Conservation (phyloP, 2,888 invertebrate species). For the Sialis lutaria region DNA sequence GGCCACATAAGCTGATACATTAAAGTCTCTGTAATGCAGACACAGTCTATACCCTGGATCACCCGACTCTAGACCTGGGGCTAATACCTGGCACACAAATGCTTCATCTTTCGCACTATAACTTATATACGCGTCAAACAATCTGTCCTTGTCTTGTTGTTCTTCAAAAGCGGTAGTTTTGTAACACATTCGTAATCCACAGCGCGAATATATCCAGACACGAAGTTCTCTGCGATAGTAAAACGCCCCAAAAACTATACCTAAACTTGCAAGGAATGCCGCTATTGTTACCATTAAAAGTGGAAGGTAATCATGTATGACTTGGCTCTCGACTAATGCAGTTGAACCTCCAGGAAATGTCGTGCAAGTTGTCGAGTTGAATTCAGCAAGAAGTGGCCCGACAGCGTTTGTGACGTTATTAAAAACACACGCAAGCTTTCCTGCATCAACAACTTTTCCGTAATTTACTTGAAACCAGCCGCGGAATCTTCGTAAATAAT, state of each 20-base stretch:
- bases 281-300: slow-evolving; percentile 60
- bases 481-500: slow-evolving; percentile 61
- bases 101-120: slow-evolving; percentile 88
- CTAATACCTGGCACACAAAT: slow-evolving; percentile 77
- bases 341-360: slow-evolving; percentile 53
- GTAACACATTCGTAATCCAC: slow-evolving; percentile 73
- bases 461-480: slow-evolving; percentile 62
- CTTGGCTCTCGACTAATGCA: slow-evolving; percentile 53
- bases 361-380: slow-evolving; percentile 62
- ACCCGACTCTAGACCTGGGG: slow-evolving; percentile 68
- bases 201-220: slow-evolving; percentile 74
- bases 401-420: slow-evolving; percentile 53
- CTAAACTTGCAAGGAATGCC: slow-evolving; percentile 59
- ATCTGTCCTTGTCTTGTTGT: slow-evolving; percentile 64
- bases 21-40: slow-evolving; percentile 81
- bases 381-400: slow-evolving; percentile 55
- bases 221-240: slow-evolving; percentile 66
- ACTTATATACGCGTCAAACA: slow-evolving; percentile 90
- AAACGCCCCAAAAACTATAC: slow-evolving; percentile 58
- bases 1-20: slow-evolving; percentile 72
- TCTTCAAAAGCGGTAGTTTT: slow-evolving; percentile 66
- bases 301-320: slow-evolving; percentile 69
- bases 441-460: slow-evolving; percentile 65
- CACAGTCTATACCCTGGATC: slow-evolving; percentile 74
- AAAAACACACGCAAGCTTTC: slow-evolving; percentile 57